These are phyloP conservation scores for Echiichthys vipera DNA, from an alignment of 2,797 vertebrate genomes.

Conservation along the genomic window DNA sequence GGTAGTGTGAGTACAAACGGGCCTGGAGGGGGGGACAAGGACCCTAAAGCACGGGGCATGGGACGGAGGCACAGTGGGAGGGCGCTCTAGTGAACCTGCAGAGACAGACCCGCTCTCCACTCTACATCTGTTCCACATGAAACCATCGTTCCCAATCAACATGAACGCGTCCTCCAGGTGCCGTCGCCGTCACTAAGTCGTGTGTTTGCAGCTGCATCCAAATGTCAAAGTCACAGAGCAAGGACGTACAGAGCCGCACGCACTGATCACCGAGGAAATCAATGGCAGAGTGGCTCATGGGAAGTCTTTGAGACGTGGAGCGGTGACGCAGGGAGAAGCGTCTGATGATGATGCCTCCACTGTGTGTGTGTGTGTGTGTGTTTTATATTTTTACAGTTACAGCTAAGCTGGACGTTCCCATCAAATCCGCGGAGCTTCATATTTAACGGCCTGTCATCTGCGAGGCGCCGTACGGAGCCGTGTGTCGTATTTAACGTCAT, in stretches of 20 bases:
- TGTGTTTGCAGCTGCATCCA: conserved; percentile 17
- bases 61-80: no score
- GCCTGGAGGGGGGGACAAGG: no score
- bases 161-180: background rate
- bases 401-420: background rate
- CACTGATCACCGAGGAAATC: conserved; percentile 22
- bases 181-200: background rate
- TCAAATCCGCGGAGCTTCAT: background rate
- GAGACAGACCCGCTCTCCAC: background rate
- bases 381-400: background rate
- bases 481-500: background rate
- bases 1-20: no score
- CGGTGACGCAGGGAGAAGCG: conserved; percentile 1
- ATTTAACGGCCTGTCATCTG: background rate
- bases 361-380: no score
- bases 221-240: conserved; percentile 33
- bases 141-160: no score
- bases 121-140: no score
- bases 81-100: no score
- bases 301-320: background rate
- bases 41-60: no score
- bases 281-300: conserved; percentile 29
- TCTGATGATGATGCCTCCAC: no score
- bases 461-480: no score
- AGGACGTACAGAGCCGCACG: conserved; percentile 15